A percentile compares a stretch with the other conserved stretches of the same genome.
Evolutionary conservation across 1,140 invertebrate genomes (phyloP).

Genomic region (Ctenoplectra terminalis): DNA sequence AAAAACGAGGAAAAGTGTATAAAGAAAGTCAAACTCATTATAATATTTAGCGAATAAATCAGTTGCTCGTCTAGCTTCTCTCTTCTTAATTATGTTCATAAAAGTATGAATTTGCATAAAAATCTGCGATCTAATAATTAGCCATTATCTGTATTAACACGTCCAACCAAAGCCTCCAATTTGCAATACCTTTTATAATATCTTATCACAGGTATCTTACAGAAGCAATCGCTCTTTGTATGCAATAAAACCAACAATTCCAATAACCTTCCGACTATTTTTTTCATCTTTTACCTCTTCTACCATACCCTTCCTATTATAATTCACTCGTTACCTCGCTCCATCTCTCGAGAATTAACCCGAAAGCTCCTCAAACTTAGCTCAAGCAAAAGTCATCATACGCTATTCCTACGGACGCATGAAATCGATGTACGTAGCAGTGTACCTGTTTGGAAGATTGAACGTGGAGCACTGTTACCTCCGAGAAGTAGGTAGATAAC

Average conservation of each 20-base stretch:
- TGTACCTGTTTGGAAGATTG: not conserved
- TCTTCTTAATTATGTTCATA: too few species aligned
- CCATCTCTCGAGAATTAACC: not conserved
- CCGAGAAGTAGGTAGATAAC: constrained; percentile 27
- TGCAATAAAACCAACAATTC: not conserved
- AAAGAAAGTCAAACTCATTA: too few species aligned
- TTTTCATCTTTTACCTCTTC: not conserved
- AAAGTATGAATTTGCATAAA: too few species aligned
- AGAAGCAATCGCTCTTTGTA: too few species aligned
- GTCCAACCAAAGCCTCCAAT: too few species aligned
- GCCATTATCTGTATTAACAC: too few species aligned
- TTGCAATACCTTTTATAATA: too few species aligned
- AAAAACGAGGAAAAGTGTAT: too few species aligned
- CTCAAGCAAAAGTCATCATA: not conserved
- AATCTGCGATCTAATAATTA: too few species aligned
- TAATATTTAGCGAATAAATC: too few species aligned
- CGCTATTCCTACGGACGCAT: not conserved
- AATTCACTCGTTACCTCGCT: not conserved
- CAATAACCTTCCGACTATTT: not conserved
- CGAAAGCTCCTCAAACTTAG: not conserved
- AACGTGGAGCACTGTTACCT: constrained; percentile 2
- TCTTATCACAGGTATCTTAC: too few species aligned
- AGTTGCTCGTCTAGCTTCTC: too few species aligned
- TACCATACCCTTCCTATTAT: not conserved
- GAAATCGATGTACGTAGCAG: not conserved